Evolutionary conservation across 1,140 invertebrate species (phyloP).

Genomic region (Thaumatotibia leucotreta): DNA sequence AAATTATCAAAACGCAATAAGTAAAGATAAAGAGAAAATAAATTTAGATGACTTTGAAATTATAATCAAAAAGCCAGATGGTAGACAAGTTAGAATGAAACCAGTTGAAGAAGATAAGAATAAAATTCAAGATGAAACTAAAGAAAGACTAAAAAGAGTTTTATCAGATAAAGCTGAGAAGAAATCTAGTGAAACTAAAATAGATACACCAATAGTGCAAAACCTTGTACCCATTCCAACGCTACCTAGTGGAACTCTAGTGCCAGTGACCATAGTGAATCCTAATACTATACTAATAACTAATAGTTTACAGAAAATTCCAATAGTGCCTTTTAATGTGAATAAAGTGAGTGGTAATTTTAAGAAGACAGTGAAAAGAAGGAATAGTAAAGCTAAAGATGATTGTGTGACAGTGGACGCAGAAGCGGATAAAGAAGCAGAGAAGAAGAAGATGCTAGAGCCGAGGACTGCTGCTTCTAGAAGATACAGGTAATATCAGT

Average conservation of each 20-base stretch:
- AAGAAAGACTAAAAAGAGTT: conserved; percentile 48
- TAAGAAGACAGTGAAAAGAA: conserved; percentile 16
- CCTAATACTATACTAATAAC: conserved; percentile 16
- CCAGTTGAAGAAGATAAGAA: conserved; percentile 42
- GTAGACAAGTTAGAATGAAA: conserved; percentile 54
- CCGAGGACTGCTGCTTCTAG: conserved; percentile 52
- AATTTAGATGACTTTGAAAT: conserved; percentile 49
- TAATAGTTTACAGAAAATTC: conserved; percentile 30
- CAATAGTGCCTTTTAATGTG: conserved; percentile 31
- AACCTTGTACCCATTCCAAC: conserved; percentile 36
- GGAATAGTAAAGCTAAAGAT: neutral
- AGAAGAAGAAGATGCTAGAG: conserved; percentile 18
- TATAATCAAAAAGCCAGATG: conserved; percentile 54
- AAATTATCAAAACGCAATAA: conserved; percentile 17
- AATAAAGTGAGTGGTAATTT: neutral
- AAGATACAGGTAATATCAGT: conserved; percentile 64
- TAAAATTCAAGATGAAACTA: conserved; percentile 34
- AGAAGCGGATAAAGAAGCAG: neutral
- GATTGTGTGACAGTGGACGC: conserved; percentile 9
- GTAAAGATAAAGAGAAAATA: neutral
- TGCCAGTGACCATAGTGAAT: conserved; percentile 51
- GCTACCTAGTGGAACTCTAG: conserved; percentile 37
- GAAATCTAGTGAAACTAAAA: conserved; percentile 15
- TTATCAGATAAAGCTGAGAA: conserved; percentile 40
- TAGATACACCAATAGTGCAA: conserved; percentile 22